Percentiles rank a stretch among this genome's conserved stretches.
Evolutionary conservation across 2,888 invertebrate genomes (phyloP).

Genomic region (Cheilosia urbana): DNA sequence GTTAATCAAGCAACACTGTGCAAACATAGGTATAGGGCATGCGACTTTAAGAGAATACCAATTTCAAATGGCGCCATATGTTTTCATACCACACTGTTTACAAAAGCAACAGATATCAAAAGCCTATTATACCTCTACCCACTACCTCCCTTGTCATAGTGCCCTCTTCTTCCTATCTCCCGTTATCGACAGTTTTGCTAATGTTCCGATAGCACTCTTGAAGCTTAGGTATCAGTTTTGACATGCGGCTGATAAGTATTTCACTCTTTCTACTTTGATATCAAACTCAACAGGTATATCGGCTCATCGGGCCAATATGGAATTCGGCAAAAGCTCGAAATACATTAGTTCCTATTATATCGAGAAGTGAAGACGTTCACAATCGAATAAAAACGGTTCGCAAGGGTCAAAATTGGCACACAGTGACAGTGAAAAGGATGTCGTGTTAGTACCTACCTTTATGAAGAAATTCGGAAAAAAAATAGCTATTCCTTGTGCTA

Average conservation of each 20-base stretch:
- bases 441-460: slow-evolving; percentile 11
- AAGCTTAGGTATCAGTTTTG: slow-evolving; percentile 63
- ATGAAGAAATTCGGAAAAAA: slow-evolving; percentile 5
- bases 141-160: neutral
- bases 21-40: neutral
- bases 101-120: slow-evolving; percentile 42
- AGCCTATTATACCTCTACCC: slow-evolving; percentile 19
- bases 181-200: slow-evolving; percentile 63
- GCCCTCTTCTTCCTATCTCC: neutral
- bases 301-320: slow-evolving; percentile 32
- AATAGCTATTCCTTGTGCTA: neutral
- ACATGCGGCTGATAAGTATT: slow-evolving; percentile 59
- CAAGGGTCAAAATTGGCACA: slow-evolving; percentile 42
- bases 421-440: slow-evolving; percentile 41
- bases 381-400: slow-evolving; percentile 11
- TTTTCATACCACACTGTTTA: slow-evolving; percentile 25
- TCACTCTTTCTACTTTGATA: slow-evolving; percentile 32
- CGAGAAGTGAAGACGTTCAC: slow-evolving; percentile 50
- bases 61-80: slow-evolving; percentile 22
- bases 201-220: slow-evolving; percentile 59
- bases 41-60: neutral
- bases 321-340: slow-evolving; percentile 48
- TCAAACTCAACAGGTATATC: slow-evolving; percentile 26
- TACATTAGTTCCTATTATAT: slow-evolving; percentile 57
- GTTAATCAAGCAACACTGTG: neutral